These are phyloP conservation scores for Scotopteryx bipunctaria DNA, from an alignment of 2,888 invertebrate genomes.

Conservation along the genomic window DNA sequence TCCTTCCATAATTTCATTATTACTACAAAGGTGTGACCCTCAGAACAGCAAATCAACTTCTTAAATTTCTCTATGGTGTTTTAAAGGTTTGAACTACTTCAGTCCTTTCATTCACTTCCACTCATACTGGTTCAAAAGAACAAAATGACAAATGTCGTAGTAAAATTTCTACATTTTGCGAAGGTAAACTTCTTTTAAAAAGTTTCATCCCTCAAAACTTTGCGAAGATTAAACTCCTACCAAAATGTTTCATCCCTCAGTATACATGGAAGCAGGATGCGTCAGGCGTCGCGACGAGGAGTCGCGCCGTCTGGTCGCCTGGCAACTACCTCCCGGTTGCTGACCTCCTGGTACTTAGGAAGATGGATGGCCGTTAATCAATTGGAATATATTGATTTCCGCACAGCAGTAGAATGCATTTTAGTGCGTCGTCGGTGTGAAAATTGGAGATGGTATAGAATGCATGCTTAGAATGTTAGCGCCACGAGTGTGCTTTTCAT, in stretches of 20 bases:
- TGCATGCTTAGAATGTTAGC: neutral
- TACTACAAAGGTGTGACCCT: no score
- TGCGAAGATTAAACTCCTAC: constrained; percentile 4
- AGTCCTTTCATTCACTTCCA: no score
- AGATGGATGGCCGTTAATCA: constrained; percentile 28
- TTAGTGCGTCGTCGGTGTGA: constrained; percentile 12
- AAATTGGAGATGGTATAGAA: neutral
- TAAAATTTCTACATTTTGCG: no score
- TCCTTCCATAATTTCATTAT: no score
- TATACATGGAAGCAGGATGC: constrained; percentile 39
- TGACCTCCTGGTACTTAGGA: constrained; percentile 54
- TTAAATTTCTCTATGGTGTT: no score
- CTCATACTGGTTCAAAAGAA: no score
- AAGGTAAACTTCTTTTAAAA: no score
- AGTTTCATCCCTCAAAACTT: no score
- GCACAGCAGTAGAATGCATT: constrained; percentile 19
- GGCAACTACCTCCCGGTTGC: constrained; percentile 50
- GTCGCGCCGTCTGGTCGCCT: constrained; percentile 61
- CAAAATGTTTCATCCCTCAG: constrained; percentile 6
- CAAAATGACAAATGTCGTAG: no score
- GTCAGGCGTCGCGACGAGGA: constrained; percentile 58
- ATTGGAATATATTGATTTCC: constrained; percentile 28
- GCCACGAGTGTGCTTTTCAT: neutral
- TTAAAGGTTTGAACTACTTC: no score
- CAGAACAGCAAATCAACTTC: no score